phyloP scores from a whole-genome alignment of 2,797 vertebrate genomes.

The Leptodactylus fallax region DNA sequence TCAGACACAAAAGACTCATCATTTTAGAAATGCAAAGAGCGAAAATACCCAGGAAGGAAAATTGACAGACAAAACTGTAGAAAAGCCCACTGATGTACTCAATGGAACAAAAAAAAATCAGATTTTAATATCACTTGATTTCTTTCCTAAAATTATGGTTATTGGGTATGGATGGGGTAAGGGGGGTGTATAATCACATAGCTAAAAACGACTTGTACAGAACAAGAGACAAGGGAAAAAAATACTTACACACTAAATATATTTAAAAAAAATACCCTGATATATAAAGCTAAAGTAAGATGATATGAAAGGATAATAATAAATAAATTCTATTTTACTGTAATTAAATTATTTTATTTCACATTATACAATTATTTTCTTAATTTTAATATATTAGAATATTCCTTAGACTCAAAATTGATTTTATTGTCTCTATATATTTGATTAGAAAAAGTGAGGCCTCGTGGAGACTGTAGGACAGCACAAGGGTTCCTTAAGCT shows the following conservation, averaged over 20 bases:
- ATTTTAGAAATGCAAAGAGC: slow-evolving; percentile 53
- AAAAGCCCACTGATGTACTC: slow-evolving; percentile 31
- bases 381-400: not conserved
- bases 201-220: slow-evolving; percentile 15
- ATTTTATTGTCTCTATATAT: not conserved
- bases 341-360: not conserved
- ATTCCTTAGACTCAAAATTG: not conserved
- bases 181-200: not conserved
- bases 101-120: slow-evolving; percentile 19
- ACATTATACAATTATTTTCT: not conserved
- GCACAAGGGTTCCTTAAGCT: too few relatives aligned
- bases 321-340: not conserved
- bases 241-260: too few relatives aligned
- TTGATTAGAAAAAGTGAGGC: not conserved
- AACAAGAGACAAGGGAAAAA: not conserved
- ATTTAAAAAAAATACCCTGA: not conserved
- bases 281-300: not conserved
- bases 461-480: too few relatives aligned
- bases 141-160: slow-evolving; percentile 33
- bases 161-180: not conserved
- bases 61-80: slow-evolving; percentile 47
- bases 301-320: not conserved
- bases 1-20: slow-evolving; percentile 63
- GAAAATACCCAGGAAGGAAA: slow-evolving; percentile 48
- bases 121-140: slow-evolving; percentile 40